Evolutionary conservation across 35 echinoderm and acorn worm genomes (phyloP).

Genomic region (Heliocidaris tuberculata): DNA sequence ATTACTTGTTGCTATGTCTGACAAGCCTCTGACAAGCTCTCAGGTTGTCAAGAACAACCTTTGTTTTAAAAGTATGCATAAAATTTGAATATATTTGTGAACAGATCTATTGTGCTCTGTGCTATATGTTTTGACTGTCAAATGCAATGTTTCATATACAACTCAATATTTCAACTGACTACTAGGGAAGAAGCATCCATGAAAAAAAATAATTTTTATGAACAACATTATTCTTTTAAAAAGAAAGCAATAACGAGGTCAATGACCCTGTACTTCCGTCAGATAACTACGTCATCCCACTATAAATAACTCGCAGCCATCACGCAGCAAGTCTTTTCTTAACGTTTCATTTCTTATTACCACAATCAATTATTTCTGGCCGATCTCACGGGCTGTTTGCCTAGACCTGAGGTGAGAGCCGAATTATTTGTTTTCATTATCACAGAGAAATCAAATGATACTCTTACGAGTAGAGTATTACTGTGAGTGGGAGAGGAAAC

Average conservation of each 20-base stretch:
- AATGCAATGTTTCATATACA: no score
- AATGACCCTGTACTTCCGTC: background rate
- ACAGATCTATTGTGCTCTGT: no score
- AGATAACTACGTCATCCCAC: background rate
- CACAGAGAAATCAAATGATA: background rate
- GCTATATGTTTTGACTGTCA: no score
- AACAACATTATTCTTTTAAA: background rate
- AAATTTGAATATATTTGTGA: no score
- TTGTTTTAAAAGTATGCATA: no score
- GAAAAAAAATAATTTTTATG: background rate
- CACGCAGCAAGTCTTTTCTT: background rate
- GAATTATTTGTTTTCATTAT: background rate
- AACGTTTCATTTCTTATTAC: background rate
- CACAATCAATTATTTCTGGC: background rate
- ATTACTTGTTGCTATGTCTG: no score
- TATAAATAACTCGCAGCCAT: background rate
- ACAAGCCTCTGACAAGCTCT: no score
- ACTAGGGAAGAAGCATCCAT: no score
- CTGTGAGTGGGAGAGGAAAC: background rate
- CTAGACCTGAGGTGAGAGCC: background rate
- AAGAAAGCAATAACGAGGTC: background rate
- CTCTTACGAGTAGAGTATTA: background rate
- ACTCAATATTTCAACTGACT: no score
- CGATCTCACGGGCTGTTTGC: background rate
- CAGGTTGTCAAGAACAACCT: no score